Evolutionary conservation across 2,113 vertebrate genomes (phyloP).

Genomic region (Trichomycterus rosablanca): DNA sequence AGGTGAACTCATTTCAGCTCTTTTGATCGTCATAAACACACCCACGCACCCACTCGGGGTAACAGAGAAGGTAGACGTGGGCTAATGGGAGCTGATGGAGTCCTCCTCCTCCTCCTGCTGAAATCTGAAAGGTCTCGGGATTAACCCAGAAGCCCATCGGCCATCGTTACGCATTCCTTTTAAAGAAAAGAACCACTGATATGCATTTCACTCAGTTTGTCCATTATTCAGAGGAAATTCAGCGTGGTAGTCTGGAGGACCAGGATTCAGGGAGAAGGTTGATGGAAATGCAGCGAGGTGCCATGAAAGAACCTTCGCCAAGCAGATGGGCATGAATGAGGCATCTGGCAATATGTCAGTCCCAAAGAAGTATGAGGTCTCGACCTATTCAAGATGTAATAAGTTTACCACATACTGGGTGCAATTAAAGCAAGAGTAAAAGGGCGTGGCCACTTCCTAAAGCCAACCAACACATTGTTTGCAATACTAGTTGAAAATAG

Average conservation of each 20-base stretch:
- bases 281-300: slow-evolving; percentile 48
- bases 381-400: slow-evolving; percentile 57
- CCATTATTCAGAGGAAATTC: too few species aligned
- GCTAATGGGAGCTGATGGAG: too few species aligned
- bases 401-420: slow-evolving; percentile 66
- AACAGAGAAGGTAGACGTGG: slow-evolving; percentile 31
- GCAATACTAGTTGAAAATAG: too few species aligned
- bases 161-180: slow-evolving; percentile 75
- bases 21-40: neutral
- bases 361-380: slow-evolving; percentile 49
- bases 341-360: slow-evolving; percentile 35
- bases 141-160: slow-evolving; percentile 72
- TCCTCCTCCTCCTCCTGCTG: slow-evolving; percentile 49
- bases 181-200: too few species aligned
- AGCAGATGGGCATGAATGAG: slow-evolving; percentile 48
- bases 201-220: too few species aligned
- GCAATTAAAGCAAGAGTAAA: neutral
- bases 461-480: neutral
- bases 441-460: neutral
- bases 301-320: slow-evolving; percentile 47
- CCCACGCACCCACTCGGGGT: neutral
- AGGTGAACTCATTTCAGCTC: neutral
- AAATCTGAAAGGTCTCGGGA: slow-evolving; percentile 72
- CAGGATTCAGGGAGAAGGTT: slow-evolving; percentile 53
- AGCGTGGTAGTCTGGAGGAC: too few species aligned